Percentiles rank a stretch among this genome's conserved stretches.
Evolutionary conservation across 2,797 vertebrate species (phyloP).

Genomic region (Emys orbicularis): DNA sequence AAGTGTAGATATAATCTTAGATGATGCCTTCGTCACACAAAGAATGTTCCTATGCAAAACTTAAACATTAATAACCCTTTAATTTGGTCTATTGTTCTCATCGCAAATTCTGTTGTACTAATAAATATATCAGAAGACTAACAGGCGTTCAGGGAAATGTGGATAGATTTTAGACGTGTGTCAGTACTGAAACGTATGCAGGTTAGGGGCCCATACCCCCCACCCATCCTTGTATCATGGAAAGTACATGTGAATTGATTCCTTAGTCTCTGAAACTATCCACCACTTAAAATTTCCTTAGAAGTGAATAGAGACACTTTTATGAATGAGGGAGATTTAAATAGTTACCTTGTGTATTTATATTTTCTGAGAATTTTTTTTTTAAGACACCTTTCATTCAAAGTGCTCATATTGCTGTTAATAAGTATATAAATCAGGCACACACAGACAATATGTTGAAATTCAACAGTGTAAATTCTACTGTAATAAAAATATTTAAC

Average conservation of each 20-base stretch:
- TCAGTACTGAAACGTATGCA: background rate
- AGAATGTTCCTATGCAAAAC: constrained; percentile 13
- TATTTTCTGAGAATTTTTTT: background rate
- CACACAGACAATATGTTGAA: background rate
- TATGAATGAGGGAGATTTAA: background rate
- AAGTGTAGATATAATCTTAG: background rate
- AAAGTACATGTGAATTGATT: background rate
- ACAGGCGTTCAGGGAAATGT: background rate
- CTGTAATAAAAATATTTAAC: no score
- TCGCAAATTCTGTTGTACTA: background rate
- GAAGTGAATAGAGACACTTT: background rate
- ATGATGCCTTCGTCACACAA: background rate
- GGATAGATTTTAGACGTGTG: background rate
- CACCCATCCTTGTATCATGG: background rate
- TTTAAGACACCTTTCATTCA: background rate
- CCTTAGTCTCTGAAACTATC: background rate
- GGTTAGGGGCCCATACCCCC: background rate
- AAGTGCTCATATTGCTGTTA: background rate
- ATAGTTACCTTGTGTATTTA: background rate
- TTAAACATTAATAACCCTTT: constrained; percentile 18
- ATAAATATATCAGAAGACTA: background rate
- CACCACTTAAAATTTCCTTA: background rate
- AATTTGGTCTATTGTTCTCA: constrained; percentile 1
- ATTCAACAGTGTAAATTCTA: no score
- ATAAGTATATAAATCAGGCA: background rate